These are phyloP conservation scores for Sciurus niger DNA, from an alignment of 2,113 vertebrate genomes.

Conservation along the genomic window DNA sequence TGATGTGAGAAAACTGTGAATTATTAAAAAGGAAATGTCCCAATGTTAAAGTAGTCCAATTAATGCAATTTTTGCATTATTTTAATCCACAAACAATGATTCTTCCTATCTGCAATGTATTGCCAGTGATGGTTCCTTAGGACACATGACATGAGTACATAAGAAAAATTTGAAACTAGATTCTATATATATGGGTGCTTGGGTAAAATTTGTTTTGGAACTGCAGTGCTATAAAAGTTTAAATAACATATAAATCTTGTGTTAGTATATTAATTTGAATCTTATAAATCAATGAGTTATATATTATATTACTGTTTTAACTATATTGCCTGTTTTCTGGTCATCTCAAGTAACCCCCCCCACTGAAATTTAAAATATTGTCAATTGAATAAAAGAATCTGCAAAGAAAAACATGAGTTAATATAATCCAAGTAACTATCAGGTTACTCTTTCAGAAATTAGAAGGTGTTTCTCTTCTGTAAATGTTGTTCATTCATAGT, in stretches of 20 bases:
- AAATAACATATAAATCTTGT: slow-evolving; percentile 6
- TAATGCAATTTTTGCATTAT: not conserved
- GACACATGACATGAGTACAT: slow-evolving; percentile 21
- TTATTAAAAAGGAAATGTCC: slow-evolving; percentile 24
- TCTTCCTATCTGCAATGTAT: slow-evolving; percentile 11
- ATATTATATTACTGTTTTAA: slow-evolving; percentile 15
- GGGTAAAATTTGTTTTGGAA: not conserved
- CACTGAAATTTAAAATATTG: slow-evolving; percentile 42
- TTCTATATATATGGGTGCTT: slow-evolving; percentile 17
- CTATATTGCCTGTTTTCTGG: not conserved
- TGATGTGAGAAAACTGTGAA: not conserved
- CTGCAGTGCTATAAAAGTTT: slow-evolving; percentile 33
- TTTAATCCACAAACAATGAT: slow-evolving; percentile 25
- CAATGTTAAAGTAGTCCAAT: slow-evolving; percentile 59
- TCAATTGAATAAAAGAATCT: slow-evolving; percentile 13
- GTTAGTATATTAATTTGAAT: slow-evolving; percentile 41
- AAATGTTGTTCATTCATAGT: slow-evolving; percentile 36
- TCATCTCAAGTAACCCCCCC: not conserved
- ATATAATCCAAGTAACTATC: not conserved
- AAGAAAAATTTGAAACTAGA: slow-evolving; percentile 47
- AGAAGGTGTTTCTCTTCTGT: not conserved
- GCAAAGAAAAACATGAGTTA: not conserved
- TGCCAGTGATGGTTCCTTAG: not conserved
- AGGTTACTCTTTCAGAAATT: slow-evolving; percentile 30
- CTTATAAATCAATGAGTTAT: not conserved